phyloP scores from a whole-genome alignment of 2,797 vertebrate genomes.

The Falco rusticolus region DNA sequence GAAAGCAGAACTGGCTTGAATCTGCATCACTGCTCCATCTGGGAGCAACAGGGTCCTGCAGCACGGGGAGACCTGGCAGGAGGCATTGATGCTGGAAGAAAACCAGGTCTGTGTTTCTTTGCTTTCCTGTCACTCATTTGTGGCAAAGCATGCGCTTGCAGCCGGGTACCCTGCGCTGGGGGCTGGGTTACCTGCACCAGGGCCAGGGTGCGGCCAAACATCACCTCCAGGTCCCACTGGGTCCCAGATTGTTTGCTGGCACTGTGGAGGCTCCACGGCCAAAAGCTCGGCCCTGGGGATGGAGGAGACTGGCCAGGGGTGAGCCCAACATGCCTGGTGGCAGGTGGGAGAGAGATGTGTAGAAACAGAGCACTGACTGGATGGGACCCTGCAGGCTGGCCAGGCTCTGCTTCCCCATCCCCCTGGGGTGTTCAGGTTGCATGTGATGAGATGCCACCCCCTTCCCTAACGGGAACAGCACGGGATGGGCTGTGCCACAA shows the following conservation, averaged over 20 bases:
- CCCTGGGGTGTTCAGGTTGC: fast-evolving
- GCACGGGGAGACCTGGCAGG: background rate
- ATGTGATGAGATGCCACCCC: too few species aligned
- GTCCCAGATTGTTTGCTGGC: fast-evolving
- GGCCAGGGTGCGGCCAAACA: background rate
- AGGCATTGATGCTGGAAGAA: background rate
- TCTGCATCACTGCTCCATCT: background rate
- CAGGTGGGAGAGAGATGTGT: background rate
- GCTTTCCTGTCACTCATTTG: background rate
- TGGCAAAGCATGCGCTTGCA: fast-evolving
- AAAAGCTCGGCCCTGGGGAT: background rate
- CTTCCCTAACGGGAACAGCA: fast-evolving
- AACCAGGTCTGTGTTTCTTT: fast-evolving
- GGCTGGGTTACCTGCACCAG: background rate
- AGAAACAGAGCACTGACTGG: background rate
- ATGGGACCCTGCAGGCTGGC: background rate
- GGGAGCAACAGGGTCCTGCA: background rate
- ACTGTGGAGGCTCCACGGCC: background rate
- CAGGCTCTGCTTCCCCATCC: fast-evolving
- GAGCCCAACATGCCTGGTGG: fast-evolving
- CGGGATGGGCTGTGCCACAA: fast-evolving
- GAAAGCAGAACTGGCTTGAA: background rate
- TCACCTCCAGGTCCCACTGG: fast-evolving
- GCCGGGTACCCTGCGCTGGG: background rate
- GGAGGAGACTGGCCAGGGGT: background rate